Evolutionary conservation across 2,888 invertebrate genomes (phyloP), one percentile per base, ranked within the genome.

Genomic region (Leptopilina myrica): DNA sequence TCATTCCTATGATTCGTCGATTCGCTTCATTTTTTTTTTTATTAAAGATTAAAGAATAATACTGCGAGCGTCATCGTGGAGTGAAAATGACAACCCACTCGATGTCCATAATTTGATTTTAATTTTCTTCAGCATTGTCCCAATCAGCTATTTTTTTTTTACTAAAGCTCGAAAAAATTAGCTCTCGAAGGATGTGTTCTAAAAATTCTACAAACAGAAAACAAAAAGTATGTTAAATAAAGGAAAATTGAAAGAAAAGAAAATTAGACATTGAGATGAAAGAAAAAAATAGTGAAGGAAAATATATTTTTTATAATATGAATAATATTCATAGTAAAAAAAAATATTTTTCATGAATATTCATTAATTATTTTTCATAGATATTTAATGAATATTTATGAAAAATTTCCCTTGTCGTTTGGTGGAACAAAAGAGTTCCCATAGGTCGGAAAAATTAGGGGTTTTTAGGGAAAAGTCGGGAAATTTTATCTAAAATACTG

Each of bases 141-240:
- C 73, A 59, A 73, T 49, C 53, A 56, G 75, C 78, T 40, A 78
- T 46, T 59, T 49, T 20, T 49, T 20, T 46, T 46, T 43, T 65
- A 75, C 73, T 78, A 75, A 78, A 53, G 62, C 12, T 62, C 49
- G 64, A 75, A 75, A 64, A 62, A 49, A 78, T 59, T 20, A 75
- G 59, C 53, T 64, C 75, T 64, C 46, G 78, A 64, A 11, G 53
- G 75, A 75, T 15, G 66, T 66, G 64, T 5, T 43, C 5, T 64
- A 80, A 40, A 46, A 59, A 73, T 49, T 9, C 82, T 81, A 82
- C 80, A 80, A 73, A 82, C 62, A 76, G 64, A 65, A 67, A 76
- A n/a, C 82, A 80, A 82, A 8, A 76, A 80, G 75, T 82, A 62
- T 80, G 64, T 77, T 79, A 80, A 76, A 76, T 66, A 81, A 26